Percentiles rank a stretch among this genome's conserved stretches.
Conservation (phyloP, 2,797 vertebrate genomes). For the Sphenodon punctatus region DNA sequence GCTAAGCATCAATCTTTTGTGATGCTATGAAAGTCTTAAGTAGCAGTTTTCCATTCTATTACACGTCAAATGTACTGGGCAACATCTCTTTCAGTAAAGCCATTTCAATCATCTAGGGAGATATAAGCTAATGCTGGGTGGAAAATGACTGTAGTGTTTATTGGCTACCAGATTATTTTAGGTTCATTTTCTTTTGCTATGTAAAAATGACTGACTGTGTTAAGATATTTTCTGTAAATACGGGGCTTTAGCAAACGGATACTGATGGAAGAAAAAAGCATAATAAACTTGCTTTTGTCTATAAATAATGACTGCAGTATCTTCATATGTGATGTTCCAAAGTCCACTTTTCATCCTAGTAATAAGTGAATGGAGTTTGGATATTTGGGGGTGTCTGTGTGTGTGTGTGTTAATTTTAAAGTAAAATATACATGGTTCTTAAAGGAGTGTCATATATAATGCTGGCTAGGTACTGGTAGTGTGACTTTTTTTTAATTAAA, state of each 20-base stretch:
- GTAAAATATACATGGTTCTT: too few species aligned
- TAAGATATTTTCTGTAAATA: constrained; percentile 1
- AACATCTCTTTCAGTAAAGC: constrained; percentile 52
- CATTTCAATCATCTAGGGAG: constrained; percentile 44
- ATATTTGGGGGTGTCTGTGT: too few species aligned
- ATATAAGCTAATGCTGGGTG: constrained; percentile 35
- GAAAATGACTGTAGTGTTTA: constrained; percentile 53
- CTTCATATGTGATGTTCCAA: background rate
- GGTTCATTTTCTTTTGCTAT: constrained; percentile 42
- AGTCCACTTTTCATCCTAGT: background rate
- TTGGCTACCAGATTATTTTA: constrained; percentile 39
- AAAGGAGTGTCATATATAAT: too few species aligned
- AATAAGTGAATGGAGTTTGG: too few species aligned
- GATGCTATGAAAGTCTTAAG: constrained; percentile 54
- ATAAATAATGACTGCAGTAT: constrained; percentile 13
- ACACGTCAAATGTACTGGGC: constrained; percentile 57
- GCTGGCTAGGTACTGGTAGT: too few species aligned
- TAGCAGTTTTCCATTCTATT: constrained; percentile 54
- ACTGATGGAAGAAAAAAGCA: background rate
- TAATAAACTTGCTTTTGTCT: background rate
- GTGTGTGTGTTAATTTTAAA: too few species aligned
- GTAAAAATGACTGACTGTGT: constrained; percentile 41
- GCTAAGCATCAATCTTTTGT: constrained; percentile 47
- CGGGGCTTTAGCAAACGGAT: background rate
- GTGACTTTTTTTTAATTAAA: too few species aligned